These are phyloP conservation scores for Aplysina aerophoba DNA, from an alignment of 37 sponge, comb jelly and placozoan genomes.

Conservation along the genomic window DNA sequence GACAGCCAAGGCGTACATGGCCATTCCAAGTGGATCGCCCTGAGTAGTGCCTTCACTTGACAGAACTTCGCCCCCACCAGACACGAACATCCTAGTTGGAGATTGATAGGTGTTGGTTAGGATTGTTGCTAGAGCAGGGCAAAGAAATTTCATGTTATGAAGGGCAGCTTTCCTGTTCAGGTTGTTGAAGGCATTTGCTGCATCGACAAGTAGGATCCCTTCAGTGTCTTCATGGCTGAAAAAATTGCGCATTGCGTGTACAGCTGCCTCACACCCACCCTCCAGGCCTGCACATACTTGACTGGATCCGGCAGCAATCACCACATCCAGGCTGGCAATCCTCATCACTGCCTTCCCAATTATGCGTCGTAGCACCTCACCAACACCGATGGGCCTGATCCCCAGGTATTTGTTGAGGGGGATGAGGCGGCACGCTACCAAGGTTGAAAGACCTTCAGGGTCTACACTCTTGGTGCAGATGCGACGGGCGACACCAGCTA, in stretches of 20 bases:
- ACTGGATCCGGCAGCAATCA: neutral
- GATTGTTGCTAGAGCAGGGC: constrained; percentile 32
- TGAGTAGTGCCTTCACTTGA: constrained; percentile 59
- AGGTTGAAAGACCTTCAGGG: constrained; percentile 2
- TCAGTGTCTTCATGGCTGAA: neutral
- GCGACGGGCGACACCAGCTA: neutral
- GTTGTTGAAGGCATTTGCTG: no score
- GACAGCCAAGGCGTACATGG: constrained; percentile 56
- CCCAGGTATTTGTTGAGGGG: neutral
- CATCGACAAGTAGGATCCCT: no score
- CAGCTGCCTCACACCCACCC: constrained; percentile 13
- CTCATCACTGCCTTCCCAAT: constrained; percentile 8
- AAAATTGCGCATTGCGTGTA: neutral
- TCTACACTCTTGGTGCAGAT: neutral
- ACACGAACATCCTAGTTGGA: constrained; percentile 1
- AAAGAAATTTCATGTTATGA: no score
- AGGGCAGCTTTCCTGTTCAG: no score
- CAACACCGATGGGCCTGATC: constrained; percentile 14
- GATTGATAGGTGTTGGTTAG: constrained; percentile 45
- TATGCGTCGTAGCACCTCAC: constrained; percentile 1
- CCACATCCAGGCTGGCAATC: neutral
- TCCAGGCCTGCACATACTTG: neutral
- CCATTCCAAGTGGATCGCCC: constrained; percentile 50
- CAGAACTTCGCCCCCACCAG: constrained; percentile 36
- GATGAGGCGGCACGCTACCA: neutral